A percentile compares a stretch with the other conserved stretches of the same genome.
Evolutionary conservation across 1,140 invertebrate species (phyloP).

Genomic region (Trichomalopsis sarcophagae): DNA sequence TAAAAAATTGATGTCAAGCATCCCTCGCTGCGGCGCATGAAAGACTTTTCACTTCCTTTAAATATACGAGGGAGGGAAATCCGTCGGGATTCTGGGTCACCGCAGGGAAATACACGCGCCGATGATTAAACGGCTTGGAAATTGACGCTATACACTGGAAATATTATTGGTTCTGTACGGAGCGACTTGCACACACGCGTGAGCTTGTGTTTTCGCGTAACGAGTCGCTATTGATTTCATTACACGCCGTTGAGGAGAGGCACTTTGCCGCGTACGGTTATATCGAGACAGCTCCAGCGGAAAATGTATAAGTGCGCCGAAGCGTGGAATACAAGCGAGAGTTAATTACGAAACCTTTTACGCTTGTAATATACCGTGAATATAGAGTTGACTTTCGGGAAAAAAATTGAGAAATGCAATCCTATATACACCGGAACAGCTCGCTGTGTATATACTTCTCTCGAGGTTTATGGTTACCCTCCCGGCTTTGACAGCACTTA

Average conservation of each 20-base stretch:
- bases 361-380: too few relatives aligned
- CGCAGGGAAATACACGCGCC: background rate
- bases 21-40: background rate
- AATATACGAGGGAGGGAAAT: constrained; percentile 1
- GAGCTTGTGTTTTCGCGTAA: background rate
- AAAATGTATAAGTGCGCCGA: background rate
- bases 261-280: background rate
- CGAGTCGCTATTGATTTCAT: background rate
- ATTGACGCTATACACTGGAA: background rate
- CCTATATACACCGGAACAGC: background rate
- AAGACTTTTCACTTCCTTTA: constrained; percentile 36
- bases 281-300: background rate
- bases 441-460: background rate
- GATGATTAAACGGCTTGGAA: constrained; percentile 19
- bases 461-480: background rate
- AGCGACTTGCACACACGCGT: too few relatives aligned
- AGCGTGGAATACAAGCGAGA: background rate
- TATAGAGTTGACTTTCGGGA: too few relatives aligned
- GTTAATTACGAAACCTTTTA: too few relatives aligned
- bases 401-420: too few relatives aligned
- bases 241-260: background rate
- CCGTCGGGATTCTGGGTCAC: background rate
- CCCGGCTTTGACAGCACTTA: background rate
- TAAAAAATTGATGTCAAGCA: constrained; percentile 28
- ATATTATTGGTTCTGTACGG: background rate